A percentile compares a stretch with the other conserved stretches of the same genome.
Conservation (phyloP, 2,797 vertebrate genomes). For the Ctenopoma multispine region DNA sequence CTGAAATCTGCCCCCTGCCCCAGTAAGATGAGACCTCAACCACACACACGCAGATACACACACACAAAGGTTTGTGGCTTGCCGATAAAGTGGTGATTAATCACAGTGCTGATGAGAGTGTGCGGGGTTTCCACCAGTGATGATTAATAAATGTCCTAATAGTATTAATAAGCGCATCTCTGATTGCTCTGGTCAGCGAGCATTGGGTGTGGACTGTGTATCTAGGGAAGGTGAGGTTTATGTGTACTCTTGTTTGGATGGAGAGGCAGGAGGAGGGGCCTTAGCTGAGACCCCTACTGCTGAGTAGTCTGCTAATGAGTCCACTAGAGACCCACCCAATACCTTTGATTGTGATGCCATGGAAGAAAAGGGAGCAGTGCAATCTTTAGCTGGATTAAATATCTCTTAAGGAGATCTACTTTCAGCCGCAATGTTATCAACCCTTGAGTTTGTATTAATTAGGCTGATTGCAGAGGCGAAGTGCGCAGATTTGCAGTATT, state of each 20-base stretch:
- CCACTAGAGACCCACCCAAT: slow-evolving; percentile 84
- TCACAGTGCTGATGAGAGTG: slow-evolving; percentile 67
- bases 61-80: slow-evolving; percentile 58
- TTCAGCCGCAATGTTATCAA: slow-evolving; percentile 85
- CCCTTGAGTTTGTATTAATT: slow-evolving; percentile 85
- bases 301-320: slow-evolving; percentile 86
- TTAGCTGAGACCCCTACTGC: slow-evolving; percentile 67
- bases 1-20: slow-evolving; percentile 79
- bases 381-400: slow-evolving; percentile 87
- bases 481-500: slow-evolving; percentile 63
- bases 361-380: slow-evolving; percentile 73
- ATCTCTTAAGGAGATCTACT: slow-evolving; percentile 87
- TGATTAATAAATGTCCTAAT: slow-evolving; percentile 78
- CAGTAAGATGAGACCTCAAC: slow-evolving; percentile 66
- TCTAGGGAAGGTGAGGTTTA: slow-evolving; percentile 46
- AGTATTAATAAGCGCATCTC: slow-evolving; percentile 75
- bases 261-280: slow-evolving; percentile 13
- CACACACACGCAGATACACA: slow-evolving; percentile 45
- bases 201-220: slow-evolving; percentile 20
- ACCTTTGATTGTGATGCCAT: slow-evolving; percentile 82
- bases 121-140: slow-evolving; percentile 69
- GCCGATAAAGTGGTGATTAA: slow-evolving; percentile 79
- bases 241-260: slow-evolving; percentile 44
- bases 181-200: slow-evolving; percentile 72
- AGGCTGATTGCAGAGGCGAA: slow-evolving; percentile 78